Percentiles rank a stretch among this genome's conserved stretches.
Conservation (phyloP, 1,140 invertebrate species). For the Anthonomus grandis region DNA sequence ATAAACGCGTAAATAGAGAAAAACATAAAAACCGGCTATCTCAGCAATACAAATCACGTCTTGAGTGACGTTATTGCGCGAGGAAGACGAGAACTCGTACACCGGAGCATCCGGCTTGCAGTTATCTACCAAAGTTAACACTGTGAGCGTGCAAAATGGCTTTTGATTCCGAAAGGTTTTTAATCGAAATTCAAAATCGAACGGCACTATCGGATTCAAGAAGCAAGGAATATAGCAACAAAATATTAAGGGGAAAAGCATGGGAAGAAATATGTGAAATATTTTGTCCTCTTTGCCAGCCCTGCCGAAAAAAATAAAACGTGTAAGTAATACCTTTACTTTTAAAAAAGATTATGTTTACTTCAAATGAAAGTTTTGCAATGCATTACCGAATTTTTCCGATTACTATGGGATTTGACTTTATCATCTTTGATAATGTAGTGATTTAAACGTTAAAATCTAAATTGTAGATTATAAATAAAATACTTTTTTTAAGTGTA, state of each 20-base stretch:
- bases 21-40: no score
- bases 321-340: background rate
- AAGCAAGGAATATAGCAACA: conserved; percentile 2
- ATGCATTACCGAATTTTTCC: background rate
- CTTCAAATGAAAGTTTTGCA: background rate
- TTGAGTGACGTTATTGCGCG: no score
- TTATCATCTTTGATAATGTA: background rate
- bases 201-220: conserved; percentile 1
- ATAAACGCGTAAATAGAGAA: no score
- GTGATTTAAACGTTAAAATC: background rate
- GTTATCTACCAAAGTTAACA: no score
- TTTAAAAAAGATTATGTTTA: no score
- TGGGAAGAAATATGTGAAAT: conserved; percentile 1
- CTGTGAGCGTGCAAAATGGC: no score
- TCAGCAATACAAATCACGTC: no score
- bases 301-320: conserved; percentile 3
- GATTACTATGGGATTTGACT: no score
- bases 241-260: conserved; percentile 1
- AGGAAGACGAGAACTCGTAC: no score
- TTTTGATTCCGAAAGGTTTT: no score
- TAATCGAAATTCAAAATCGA: background rate
- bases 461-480: background rate
- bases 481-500: background rate
- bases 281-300: conserved; percentile 1
- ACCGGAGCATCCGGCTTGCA: no score